phyloP scores from a whole-genome alignment of 2,797 vertebrate species.

The Nannoperca obscura region DNA sequence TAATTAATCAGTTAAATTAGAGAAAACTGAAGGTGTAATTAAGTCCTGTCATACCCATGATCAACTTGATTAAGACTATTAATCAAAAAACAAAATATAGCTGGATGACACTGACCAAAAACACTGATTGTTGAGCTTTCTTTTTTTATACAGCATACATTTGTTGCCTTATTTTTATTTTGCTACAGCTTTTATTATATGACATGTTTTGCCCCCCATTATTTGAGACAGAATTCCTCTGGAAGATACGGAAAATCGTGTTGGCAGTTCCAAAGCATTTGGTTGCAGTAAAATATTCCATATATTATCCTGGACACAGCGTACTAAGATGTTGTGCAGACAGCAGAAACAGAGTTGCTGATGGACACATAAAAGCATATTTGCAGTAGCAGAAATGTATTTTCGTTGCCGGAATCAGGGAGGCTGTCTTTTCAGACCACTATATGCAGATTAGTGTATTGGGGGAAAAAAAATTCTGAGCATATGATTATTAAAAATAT shows the following conservation, averaged over 20 bases:
- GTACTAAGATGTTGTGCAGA: constrained; percentile 15
- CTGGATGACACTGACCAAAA: neutral
- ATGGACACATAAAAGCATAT: constrained; percentile 46
- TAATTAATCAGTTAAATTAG: neutral
- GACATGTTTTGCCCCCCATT: neutral
- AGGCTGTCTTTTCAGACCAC: constrained; percentile 33
- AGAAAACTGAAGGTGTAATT: neutral
- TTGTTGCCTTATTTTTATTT: constrained; percentile 6
- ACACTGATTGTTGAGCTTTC: neutral
- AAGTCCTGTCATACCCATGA: neutral
- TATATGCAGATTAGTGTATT: constrained; percentile 34
- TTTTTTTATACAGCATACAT: neutral
- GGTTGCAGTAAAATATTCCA: constrained; percentile 27
- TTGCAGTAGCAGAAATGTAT: constrained; percentile 35
- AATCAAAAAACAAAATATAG: neutral
- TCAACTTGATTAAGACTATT: neutral
- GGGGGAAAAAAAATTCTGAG: too few species aligned
- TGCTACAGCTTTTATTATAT: neutral
- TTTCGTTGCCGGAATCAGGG: constrained; percentile 14
- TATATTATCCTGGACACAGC: constrained; percentile 25
- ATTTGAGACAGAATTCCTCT: constrained; percentile 7
- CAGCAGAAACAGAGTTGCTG: constrained; percentile 35
- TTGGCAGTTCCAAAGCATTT: constrained; percentile 38
- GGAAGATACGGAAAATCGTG: constrained; percentile 36
- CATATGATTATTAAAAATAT: constrained; percentile 19